Evolutionary conservation across 1,140 invertebrate species (phyloP), one percentile per base, ranked within the genome.

Genomic region (Coenobita brevimanus): DNA sequence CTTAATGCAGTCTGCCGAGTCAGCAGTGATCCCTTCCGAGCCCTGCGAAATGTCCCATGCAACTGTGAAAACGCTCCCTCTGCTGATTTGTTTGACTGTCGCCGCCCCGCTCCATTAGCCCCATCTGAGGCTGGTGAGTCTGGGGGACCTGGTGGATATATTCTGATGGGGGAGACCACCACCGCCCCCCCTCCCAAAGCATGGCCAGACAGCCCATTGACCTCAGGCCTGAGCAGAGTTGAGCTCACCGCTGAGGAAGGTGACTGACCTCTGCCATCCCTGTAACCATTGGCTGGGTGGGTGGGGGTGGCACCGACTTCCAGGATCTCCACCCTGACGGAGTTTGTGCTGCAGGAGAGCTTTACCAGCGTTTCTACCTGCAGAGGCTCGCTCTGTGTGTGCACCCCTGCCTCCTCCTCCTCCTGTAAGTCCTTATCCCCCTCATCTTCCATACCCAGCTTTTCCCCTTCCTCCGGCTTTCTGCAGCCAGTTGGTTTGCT

Each of bases 1-100:
- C 83, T 87, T 2, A 89, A 69, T 46, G 57, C 67, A 38, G 79
- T 69, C 96, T 93, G 83, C 95, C 95, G 67, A 27, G 83, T 36
- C 27, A 88, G 69, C 43, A 84, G 54, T 93, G 92, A 95, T 83
- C 90, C 96, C 91, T 90, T 92, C 4, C 84, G 75, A 4, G 60
- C 79, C 46, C 60, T 73, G 13, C 86, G 67, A 54, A 88, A 76
- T 15, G 86, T 88, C 10, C 86, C 86, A 15, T 69, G 86, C 8
- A 88, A 60, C 15, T 82, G 79, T 38, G 69, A 82, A 69, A 82
- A 82, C 24, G 79, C 73, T 21, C 43, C 71, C 8, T 46, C 43
- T 46, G 50, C 73, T 21, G 86, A 88, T n/a, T 73, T 78, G n/a
- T 64, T 82, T n/a, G 86, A 82, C 21, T 67, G 50, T 30, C 79